phyloP scores from a whole-genome alignment of 2,113 vertebrate genomes.

The Hiodon alosoides region DNA sequence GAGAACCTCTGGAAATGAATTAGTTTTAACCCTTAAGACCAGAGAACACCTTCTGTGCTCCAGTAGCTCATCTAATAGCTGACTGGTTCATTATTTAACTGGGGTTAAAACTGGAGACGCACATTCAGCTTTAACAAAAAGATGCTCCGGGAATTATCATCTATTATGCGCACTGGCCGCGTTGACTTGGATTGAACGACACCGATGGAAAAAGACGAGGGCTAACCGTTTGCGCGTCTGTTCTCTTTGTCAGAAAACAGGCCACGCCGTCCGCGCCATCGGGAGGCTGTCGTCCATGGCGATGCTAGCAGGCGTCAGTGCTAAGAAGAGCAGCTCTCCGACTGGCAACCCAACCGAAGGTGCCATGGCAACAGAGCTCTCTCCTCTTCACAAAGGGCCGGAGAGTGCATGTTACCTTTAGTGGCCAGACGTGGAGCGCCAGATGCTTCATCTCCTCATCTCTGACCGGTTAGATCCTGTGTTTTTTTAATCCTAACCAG shows the following conservation, averaged over 20 bases:
- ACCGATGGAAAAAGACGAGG: neutral
- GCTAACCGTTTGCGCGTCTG: neutral
- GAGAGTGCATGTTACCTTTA: neutral
- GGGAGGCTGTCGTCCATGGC: constrained; percentile 95
- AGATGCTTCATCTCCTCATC: too few relatives aligned
- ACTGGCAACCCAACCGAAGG: constrained; percentile 81
- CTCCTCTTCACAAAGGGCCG: neutral
- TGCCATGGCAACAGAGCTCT: constrained; percentile 42
- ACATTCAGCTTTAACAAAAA: too few relatives aligned
- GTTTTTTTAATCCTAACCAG: too few relatives aligned
- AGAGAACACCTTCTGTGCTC: too few relatives aligned
- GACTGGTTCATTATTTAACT: too few relatives aligned
- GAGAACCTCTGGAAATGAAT: too few relatives aligned
- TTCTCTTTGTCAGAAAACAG: constrained; percentile 82
- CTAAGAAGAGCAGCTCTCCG: constrained; percentile 79
- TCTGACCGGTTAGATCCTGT: too few relatives aligned
- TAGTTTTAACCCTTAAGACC: too few relatives aligned
- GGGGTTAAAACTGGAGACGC: too few relatives aligned
- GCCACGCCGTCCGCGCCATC: constrained; percentile 91
- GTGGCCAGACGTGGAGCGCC: neutral
- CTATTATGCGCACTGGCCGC: too few relatives aligned
- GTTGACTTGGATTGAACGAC: neutral
- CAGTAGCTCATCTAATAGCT: too few relatives aligned
- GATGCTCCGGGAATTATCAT: too few relatives aligned
- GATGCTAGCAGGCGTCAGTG: constrained; percentile 94